Evolutionary conservation across 2,888 invertebrate genomes (phyloP).

Genomic region (Drosophila eohydei): DNA sequence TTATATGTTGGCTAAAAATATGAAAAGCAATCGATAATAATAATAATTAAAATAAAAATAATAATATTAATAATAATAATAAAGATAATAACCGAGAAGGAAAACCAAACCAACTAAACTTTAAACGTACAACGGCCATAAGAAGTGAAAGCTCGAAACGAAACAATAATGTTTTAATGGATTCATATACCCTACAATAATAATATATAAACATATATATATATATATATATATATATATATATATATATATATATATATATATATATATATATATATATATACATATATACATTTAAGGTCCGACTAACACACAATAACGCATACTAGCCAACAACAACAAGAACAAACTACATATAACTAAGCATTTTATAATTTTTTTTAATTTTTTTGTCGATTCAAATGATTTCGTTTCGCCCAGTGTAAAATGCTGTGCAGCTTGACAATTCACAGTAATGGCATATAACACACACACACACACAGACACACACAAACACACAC

Average conservation of each 20-base stretch:
- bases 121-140: conserved; percentile 67
- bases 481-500: conserved; percentile 8
- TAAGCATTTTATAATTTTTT: conserved; percentile 54
- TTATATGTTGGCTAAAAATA: conserved; percentile 25
- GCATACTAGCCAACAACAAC: conserved; percentile 72
- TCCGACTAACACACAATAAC: conserved; percentile 64
- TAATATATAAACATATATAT: no score
- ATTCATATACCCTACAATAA: conserved; percentile 21
- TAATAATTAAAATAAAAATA: conserved; percentile 21
- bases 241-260: conserved; percentile 18
- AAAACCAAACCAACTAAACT: conserved; percentile 35
- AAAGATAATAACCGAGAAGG: conserved; percentile 30
- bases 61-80: conserved; percentile 28
- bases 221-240: conserved; percentile 28
- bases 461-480: conserved; percentile 9
- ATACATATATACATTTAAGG: conserved; percentile 54
- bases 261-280: conserved; percentile 19
- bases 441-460: conserved; percentile 34
- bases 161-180: conserved; percentile 61
- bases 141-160: conserved; percentile 67
- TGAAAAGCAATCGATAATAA: conserved; percentile 9
- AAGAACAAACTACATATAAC: conserved; percentile 37
- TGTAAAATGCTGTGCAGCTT: conserved; percentile 63
- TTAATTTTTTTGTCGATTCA: conserved; percentile 10
- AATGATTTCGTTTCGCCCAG: conserved; percentile 51